Base-by-base conservation (phyloP, 1,140 invertebrate genomes). In the Hyphantria cunea region DNA sequence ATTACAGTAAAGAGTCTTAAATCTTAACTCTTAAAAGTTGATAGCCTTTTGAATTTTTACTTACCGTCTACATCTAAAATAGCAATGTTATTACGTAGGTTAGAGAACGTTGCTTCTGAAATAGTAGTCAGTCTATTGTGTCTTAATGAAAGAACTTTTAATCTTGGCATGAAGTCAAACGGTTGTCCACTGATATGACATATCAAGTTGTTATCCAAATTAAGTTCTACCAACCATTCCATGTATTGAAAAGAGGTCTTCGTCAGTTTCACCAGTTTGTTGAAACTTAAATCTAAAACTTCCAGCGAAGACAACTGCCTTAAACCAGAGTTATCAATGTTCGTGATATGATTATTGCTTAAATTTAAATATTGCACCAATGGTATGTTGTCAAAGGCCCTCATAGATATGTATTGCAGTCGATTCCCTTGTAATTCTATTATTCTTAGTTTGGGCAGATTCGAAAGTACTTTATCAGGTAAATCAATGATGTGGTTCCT, bases 61-160 rank as follows among this genome's bases (percentile, higher is more conserved):
- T 92, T 91, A 96, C 96, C 96, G 87, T 97, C 95, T 58, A 97
- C 94, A 86, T 97, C 96, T 15, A 97, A 90, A 70, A 96, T 93
- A 6, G 96, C 95, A 52, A 97, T 95, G 61, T 96, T 97, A 44
- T 94, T 94, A 60, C 95, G 91, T 11, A 97, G 86, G 66, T 95
- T 94, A 56, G 94, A 93, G 69, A 97, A 95, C 0, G 94, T 94
- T n/a, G 89, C 90, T 80, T 97, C 96, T 2, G 94, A 92, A 47
- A 97, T 92, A 11, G 93, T 93, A 39, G 93, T 92, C 89, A 98
- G 92, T 68, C 93, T 93, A 86, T 98, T 98, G 74, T 95, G 94
- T 54, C 94, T 92, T 72, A 97, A 88, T 42, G 95, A 96, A 0
- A 98, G 91, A 6, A 97, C 94, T 60, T 96, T 93, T 5, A 98